Evolutionary conservation across 2,797 vertebrate species (phyloP).

Genomic region (Brachyalestes nurse): DNA sequence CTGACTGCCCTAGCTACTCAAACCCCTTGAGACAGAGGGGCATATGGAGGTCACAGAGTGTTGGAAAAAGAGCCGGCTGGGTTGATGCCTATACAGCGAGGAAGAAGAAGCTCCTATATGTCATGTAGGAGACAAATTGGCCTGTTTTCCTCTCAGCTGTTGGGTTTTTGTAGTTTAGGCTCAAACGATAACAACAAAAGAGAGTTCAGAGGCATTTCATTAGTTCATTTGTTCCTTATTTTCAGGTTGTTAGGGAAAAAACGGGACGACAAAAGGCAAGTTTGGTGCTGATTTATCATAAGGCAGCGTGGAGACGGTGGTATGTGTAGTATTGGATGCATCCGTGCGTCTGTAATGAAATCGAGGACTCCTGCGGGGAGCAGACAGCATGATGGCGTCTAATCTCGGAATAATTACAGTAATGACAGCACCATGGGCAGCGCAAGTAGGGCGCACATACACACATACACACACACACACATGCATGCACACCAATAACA

Average conservation of each 20-base stretch:
- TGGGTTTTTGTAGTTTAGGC: background rate
- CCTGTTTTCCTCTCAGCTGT: background rate
- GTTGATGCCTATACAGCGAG: background rate
- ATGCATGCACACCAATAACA: constrained; percentile 16
- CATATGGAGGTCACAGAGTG: background rate
- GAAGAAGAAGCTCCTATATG: background rate
- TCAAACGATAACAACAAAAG: background rate
- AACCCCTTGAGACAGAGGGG: background rate
- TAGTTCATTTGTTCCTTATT: constrained; percentile 27
- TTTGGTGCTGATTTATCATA: constrained; percentile 40
- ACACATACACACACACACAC: background rate
- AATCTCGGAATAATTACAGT: constrained; percentile 60
- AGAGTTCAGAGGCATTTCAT: background rate
- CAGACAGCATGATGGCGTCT: constrained; percentile 43
- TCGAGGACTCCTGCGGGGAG: constrained; percentile 22
- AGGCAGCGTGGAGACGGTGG: constrained; percentile 18
- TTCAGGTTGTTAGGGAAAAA: constrained; percentile 18
- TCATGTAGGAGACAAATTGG: background rate
- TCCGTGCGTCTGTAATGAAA: constrained; percentile 46
- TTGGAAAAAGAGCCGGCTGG: background rate
- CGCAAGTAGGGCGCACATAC: constrained; percentile 26
- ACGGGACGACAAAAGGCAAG: constrained; percentile 44
- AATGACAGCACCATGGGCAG: constrained; percentile 42
- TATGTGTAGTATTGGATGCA: constrained; percentile 44
- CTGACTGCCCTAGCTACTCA: constrained; percentile 7